Base-by-base conservation (phyloP, 2,888 invertebrate species). In the Gerris lacustris region DNA sequence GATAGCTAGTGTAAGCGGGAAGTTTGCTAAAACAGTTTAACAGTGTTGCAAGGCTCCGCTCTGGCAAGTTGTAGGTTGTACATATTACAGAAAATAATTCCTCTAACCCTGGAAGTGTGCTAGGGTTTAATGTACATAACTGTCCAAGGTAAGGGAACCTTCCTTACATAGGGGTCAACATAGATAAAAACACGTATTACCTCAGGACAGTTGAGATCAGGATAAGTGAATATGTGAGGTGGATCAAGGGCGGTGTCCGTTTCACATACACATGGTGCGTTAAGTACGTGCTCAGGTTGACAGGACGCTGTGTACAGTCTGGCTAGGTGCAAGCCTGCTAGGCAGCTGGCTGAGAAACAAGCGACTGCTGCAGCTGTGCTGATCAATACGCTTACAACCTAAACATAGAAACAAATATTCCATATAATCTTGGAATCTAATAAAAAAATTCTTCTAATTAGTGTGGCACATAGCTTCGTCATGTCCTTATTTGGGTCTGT, bases 171-270 rank as follows among this genome's bases (percentile, higher is more conserved):
- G 31, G 2, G 4, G 1, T 31, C 31, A 31, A 31, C 31, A 31
- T 31, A 31, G 31, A 31, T 31, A 31, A 31, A 31, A 31, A 4
- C 31, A 31, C 31, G 31, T 31, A 18, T 44, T n/a, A 6, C 79
- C 77, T 83, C 82, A 0, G 78, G 76, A 75, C 83, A 83, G 72
- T 79, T 80, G 66, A 83, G 78, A 75, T 82, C 82, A 5, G 79
- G 77, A 75, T 83, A 83, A 31, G 75, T 71, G 17, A 74, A 71
- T 6, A 70, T 70, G 67, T 75, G 69, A 55, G 55, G 55, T 11
- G 55, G 55, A 44, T 67, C 44, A 45, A 11, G 18, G 47, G 43
- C 64, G 15, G 70, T 68, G 17, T 74, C 72, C 15, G 78, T 75
- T 66, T 77, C 76, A 75, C 83, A 83, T 7, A 80, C 74, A 75